Conservation (phyloP, 2,113 vertebrate species). For the Dipodomys stephensi region DNA sequence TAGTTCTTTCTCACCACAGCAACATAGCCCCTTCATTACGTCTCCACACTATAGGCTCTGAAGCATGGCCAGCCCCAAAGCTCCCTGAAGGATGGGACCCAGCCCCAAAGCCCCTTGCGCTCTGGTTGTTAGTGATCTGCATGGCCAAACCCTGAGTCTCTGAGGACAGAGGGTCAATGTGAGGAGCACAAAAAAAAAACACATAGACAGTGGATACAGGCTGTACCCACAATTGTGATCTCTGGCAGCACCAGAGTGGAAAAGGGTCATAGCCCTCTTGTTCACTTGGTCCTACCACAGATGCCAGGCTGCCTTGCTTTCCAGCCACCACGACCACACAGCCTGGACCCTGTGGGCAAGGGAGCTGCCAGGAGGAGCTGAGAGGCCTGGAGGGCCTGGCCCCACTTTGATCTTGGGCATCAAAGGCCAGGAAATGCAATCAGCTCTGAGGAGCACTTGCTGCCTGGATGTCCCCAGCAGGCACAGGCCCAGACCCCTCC, state of each 20-base stretch:
- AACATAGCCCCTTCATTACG: neutral
- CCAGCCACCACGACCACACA: constrained; percentile 1
- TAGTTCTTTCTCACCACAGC: neutral
- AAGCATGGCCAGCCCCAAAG: neutral
- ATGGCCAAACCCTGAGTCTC: neutral
- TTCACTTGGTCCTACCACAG: neutral
- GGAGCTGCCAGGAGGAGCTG: constrained; percentile 57
- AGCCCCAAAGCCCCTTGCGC: neutral
- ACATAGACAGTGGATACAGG: neutral
- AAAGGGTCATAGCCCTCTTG: neutral
- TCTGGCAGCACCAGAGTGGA: neutral
- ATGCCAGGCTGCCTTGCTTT: constrained; percentile 47
- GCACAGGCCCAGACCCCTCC: constrained; percentile 56
- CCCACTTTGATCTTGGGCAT: constrained; percentile 73
- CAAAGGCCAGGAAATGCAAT: constrained; percentile 81
- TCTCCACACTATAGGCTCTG: neutral
- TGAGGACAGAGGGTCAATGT: neutral
- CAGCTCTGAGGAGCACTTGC: constrained; percentile 65
- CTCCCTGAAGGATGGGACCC: neutral
- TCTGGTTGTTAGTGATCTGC: neutral
- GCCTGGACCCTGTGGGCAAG: constrained; percentile 16
- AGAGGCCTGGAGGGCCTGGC: constrained; percentile 2
- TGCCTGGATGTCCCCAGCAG: constrained; percentile 54
- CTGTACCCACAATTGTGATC: neutral
- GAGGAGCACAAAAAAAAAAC: neutral